Evolutionary conservation across 1,140 invertebrate species (phyloP).

Genomic region (Aphaenogaster floridana): DNA sequence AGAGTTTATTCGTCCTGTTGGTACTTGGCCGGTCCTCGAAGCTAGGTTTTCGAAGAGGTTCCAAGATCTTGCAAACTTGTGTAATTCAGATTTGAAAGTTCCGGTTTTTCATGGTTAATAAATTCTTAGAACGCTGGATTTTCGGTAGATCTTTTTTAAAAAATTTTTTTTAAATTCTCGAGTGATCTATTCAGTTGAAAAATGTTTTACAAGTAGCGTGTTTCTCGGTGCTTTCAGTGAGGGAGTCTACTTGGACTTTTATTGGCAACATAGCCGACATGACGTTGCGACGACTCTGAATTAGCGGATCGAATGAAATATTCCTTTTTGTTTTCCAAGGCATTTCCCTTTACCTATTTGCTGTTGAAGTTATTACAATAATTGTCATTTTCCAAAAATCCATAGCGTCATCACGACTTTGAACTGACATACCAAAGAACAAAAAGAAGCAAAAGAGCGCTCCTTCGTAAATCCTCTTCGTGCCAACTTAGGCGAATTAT

Average conservation of each 20-base stretch:
- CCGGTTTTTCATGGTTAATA: background rate
- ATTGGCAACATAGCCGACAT: background rate
- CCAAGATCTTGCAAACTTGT: background rate
- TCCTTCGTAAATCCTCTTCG: background rate
- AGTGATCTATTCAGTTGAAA: background rate
- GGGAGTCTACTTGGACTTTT: background rate
- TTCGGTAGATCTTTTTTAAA: background rate
- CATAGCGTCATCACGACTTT: background rate
- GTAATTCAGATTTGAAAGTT: background rate
- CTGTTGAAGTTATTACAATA: background rate
- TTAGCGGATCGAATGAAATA: background rate
- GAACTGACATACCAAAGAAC: background rate
- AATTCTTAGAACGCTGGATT: background rate
- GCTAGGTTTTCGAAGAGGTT: background rate
- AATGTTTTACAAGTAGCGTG: conserved; percentile 3
- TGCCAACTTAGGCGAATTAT: background rate
- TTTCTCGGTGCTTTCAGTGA: background rate
- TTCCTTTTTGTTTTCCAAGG: background rate
- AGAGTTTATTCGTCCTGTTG: conserved; percentile 28
- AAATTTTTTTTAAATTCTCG: too few relatives aligned
- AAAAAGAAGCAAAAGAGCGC: background rate
- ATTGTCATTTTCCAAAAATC: background rate
- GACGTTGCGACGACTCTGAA: background rate
- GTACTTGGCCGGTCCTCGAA: background rate
- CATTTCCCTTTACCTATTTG: background rate